These are phyloP conservation scores for Crossaster papposus DNA, from an alignment of 53 echinoderm and acorn worm genomes.

Conservation along the genomic window DNA sequence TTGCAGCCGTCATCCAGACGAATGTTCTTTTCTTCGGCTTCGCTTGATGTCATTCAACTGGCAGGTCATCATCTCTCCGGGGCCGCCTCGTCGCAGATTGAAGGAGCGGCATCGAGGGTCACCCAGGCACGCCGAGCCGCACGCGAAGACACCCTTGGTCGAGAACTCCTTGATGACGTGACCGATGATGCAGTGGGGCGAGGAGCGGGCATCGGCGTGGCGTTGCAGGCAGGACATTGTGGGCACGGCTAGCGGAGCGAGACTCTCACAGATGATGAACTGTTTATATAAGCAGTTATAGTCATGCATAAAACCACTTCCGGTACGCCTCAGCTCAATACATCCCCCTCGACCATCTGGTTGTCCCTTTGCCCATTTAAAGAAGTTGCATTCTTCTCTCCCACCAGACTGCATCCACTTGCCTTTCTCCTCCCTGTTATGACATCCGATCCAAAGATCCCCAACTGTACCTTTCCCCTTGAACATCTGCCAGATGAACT, in stretches of 20 bases:
- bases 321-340: too few relatives aligned
- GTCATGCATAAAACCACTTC: too few relatives aligned
- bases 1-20: too few relatives aligned
- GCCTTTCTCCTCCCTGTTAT: background rate
- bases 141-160: conserved; percentile 18
- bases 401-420: background rate
- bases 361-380: background rate
- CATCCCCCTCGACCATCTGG: too few relatives aligned
- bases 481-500: too few relatives aligned
- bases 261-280: too few relatives aligned
- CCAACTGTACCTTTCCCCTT: too few relatives aligned
- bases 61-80: background rate
- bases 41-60: background rate
- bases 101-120: conserved; percentile 22
- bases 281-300: fast-evolving
- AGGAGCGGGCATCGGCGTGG: background rate
- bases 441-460: background rate
- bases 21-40: background rate
- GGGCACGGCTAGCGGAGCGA: too few relatives aligned
- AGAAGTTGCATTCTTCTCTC: background rate
- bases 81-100: background rate
- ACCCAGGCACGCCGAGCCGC: conserved; percentile 26
- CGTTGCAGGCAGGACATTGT: background rate
- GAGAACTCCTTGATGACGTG: conserved; percentile 20
- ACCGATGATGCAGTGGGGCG: background rate